These are phyloP conservation scores for Helarctos malayanus DNA, from an alignment of 2,797 vertebrate species.

Conservation along the genomic window DNA sequence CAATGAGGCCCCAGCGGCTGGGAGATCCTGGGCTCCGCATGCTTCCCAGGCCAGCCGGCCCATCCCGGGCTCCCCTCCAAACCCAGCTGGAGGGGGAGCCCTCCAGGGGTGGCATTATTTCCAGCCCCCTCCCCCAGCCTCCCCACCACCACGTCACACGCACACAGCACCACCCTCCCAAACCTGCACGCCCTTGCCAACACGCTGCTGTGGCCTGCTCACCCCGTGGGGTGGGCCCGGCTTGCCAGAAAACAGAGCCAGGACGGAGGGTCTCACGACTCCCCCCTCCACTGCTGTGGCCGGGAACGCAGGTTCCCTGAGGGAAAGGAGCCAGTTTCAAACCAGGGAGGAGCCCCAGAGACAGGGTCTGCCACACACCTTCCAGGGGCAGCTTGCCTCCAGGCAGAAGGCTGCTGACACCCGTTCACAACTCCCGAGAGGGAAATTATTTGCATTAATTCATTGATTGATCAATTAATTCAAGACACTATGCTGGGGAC, in stretches of 20 bases:
- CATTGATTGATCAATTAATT: background rate
- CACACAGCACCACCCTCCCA: background rate
- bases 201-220: background rate
- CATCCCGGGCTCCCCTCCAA: constrained; percentile 64
- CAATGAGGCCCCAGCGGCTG: constrained; percentile 83
- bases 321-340: background rate
- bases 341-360: background rate
- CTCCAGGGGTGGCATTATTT: background rate
- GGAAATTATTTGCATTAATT: background rate
- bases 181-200: rapidly evolving
- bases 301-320: background rate
- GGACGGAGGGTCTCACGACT: background rate
- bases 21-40: constrained; percentile 82
- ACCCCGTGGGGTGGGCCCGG: rapidly evolving
- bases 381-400: background rate
- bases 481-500: background rate
- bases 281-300: background rate
- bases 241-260: background rate
- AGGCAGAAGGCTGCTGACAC: background rate
- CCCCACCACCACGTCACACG: no score
- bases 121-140: background rate
- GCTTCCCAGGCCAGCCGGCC: constrained; percentile 59
- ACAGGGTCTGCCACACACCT: rapidly evolving
- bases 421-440: background rate
- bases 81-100: constrained; percentile 60